Evolutionary conservation across 2,113 vertebrate species (phyloP).

Genomic region (Ranitomeya imitator): DNA sequence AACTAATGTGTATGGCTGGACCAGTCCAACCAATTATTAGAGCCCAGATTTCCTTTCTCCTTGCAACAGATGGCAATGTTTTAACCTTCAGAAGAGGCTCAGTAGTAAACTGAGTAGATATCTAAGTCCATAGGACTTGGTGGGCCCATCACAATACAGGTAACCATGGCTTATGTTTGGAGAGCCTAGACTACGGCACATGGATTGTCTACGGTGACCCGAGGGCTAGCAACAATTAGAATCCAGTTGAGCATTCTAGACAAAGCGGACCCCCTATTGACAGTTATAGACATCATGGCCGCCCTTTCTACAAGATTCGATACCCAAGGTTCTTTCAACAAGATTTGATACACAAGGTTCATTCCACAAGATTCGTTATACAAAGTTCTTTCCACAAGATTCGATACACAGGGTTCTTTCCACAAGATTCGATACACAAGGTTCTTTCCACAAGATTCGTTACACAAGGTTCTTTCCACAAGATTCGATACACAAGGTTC

Average conservation of each 20-base stretch:
- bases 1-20: too few relatives aligned
- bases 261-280: not conserved
- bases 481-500: not conserved
- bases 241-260: not conserved
- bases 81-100: too few relatives aligned
- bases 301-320: not conserved
- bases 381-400: not conserved
- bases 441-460: not conserved
- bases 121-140: too few relatives aligned
- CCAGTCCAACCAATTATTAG: too few relatives aligned
- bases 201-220: too few relatives aligned
- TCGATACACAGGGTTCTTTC: not conserved
- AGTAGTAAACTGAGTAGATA: too few relatives aligned
- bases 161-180: too few relatives aligned
- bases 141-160: too few relatives aligned
- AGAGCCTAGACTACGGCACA: too few relatives aligned
- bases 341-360: not conserved
- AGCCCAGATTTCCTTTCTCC: too few relatives aligned
- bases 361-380: not conserved
- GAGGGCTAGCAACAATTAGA: too few relatives aligned
- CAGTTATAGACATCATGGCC: not conserved
- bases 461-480: not conserved
- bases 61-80: too few relatives aligned
- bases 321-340: not conserved
- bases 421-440: not conserved